These are phyloP conservation scores for Leucopsar rothschildi DNA, from an alignment of 2,113 vertebrate species.

Conservation along the genomic window DNA sequence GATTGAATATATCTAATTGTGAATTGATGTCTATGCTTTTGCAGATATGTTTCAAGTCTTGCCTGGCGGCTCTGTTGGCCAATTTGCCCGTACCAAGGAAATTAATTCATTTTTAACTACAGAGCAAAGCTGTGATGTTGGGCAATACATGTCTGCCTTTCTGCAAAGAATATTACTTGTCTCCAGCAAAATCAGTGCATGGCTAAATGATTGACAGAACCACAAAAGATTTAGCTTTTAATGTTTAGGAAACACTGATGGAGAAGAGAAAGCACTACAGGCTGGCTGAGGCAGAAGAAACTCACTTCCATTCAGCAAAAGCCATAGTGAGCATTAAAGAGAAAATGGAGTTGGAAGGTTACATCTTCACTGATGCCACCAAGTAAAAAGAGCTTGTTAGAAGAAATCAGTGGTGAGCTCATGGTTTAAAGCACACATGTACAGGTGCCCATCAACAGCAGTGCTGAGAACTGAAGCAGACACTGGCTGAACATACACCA, in stretches of 20 bases:
- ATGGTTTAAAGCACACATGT: not conserved
- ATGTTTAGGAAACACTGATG: not conserved
- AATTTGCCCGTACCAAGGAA: conserved; percentile 7
- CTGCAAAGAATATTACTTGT: not conserved
- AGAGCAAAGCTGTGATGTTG: not conserved
- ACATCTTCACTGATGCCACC: not conserved
- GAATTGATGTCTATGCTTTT: not conserved
- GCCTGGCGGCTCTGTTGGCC: conserved; percentile 4
- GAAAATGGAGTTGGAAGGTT: not conserved
- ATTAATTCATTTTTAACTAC: conserved; percentile 35
- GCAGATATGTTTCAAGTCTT: not conserved
- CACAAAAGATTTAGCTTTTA: not conserved
- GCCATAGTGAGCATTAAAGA: not conserved
- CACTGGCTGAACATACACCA: fast-evolving
- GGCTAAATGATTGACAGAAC: not conserved
- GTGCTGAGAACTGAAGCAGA: not conserved
- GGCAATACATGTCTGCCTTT: not conserved
- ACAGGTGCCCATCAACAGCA: not conserved
- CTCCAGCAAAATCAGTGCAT: not conserved
- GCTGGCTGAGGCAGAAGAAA: not conserved
- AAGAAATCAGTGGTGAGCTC: not conserved
- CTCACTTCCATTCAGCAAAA: not conserved
- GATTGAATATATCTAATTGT: conserved; percentile 27
- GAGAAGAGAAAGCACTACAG: not conserved
- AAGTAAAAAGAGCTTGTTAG: not conserved